These are phyloP conservation scores for Pungitius pungitius DNA, from an alignment of 2,113 vertebrate genomes.

Conservation along the genomic window DNA sequence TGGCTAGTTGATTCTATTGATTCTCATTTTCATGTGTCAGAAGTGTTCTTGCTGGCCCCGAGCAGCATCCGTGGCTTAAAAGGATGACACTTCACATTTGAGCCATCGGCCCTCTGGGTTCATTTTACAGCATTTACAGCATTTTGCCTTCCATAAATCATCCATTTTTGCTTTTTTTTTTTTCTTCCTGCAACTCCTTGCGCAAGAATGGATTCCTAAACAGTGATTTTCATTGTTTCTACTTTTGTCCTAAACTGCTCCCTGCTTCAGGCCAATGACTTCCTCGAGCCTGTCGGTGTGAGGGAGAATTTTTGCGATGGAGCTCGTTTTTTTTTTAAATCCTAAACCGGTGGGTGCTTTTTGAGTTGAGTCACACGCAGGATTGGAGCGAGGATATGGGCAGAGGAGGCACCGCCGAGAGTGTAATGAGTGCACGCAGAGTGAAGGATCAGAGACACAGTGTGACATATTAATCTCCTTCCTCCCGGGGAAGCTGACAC, in stretches of 20 bases:
- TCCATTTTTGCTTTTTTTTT: neutral
- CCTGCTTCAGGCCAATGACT: conserved; percentile 37
- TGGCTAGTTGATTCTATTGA: conserved; percentile 32
- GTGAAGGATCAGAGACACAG: conserved; percentile 65
- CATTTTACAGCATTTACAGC: neutral
- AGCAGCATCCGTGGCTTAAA: conserved; percentile 27
- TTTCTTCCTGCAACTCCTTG: neutral
- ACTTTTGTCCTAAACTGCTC: conserved; percentile 43
- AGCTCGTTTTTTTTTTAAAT: conserved; percentile 21
- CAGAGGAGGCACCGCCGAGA: conserved; percentile 41
- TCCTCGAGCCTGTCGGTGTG: neutral
- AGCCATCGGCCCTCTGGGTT: conserved; percentile 41
- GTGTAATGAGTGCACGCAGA: conserved; percentile 44
- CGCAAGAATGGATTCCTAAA: conserved; percentile 33
- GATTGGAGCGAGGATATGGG: conserved; percentile 25
- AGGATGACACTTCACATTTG: conserved; percentile 27
- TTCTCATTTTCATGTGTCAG: conserved; percentile 8
- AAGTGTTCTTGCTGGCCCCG: conserved; percentile 17
- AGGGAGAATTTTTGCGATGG: conserved; percentile 9
- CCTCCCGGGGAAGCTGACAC: conserved; percentile 59
- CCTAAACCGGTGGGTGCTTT: conserved; percentile 11
- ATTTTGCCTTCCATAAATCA: conserved; percentile 16
- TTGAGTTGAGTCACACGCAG: conserved; percentile 28
- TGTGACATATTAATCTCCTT: conserved; percentile 70
- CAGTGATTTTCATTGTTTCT: conserved; percentile 13